A percentile compares a stretch with the other conserved stretches of the same genome.
phyloP scores from a whole-genome alignment of 2,797 vertebrate genomes.

The Pipistrellus kuhlii region DNA sequence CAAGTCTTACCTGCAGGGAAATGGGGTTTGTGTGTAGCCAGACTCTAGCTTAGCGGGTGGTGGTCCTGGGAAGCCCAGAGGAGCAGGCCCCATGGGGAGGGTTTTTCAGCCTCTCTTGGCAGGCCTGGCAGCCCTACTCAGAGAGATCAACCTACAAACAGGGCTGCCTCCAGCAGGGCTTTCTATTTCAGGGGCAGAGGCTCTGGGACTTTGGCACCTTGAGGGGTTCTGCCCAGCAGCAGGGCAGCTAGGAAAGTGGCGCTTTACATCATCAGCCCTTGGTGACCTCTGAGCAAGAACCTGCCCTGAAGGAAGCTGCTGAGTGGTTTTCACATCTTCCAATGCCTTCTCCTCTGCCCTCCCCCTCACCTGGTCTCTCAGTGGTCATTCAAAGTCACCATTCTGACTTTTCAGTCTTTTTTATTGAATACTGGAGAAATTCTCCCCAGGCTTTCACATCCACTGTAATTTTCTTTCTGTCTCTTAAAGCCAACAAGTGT shows the following conservation, averaged over 20 bases:
- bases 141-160: not conserved
- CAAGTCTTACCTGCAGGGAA: not conserved
- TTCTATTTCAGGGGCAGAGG: not conserved
- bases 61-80: not conserved
- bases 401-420: not conserved
- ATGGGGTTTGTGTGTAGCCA: conserved; percentile 1
- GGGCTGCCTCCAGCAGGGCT: rapidly evolving
- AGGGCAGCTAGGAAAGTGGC: not conserved
- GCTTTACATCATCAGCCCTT: not conserved
- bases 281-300: not conserved
- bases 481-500: not conserved
- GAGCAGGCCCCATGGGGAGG: not conserved
- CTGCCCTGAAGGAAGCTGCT: not conserved
- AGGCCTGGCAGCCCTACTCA: too few relatives aligned
- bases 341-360: not conserved
- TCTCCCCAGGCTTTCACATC: not conserved
- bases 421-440: not conserved
- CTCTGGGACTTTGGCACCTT: not conserved
- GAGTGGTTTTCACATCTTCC: not conserved
- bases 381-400: not conserved
- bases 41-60: not conserved
- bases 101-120: not conserved
- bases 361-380: not conserved
- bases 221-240: not conserved
- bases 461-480: not conserved